phyloP scores from a whole-genome alignment of 2,113 vertebrate species.

The Gobius niger region DNA sequence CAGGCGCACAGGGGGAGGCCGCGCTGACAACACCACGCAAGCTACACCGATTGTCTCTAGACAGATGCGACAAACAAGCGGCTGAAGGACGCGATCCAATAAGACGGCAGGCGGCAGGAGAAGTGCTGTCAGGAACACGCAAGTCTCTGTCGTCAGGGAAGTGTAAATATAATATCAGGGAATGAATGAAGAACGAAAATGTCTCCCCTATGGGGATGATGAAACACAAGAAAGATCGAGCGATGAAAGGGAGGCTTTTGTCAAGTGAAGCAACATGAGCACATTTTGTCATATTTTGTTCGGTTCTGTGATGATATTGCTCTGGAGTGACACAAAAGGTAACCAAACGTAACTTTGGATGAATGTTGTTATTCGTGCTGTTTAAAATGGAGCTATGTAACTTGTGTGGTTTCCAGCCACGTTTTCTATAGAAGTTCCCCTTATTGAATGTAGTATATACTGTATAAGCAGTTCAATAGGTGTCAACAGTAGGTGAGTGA shows the following conservation, averaged over 20 bases:
- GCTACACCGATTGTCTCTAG: constrained; percentile 35
- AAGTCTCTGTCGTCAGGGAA: neutral
- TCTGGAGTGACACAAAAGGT: neutral
- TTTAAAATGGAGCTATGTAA: neutral
- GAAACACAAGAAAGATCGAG: neutral
- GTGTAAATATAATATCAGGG: neutral
- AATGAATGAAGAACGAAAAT: constrained; percentile 7
- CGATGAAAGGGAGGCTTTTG: neutral
- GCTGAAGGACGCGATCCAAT: constrained; percentile 56
- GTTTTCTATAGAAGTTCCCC: too few species aligned
- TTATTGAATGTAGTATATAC: too few species aligned
- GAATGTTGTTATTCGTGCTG: neutral
- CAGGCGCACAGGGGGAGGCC: constrained; percentile 67
- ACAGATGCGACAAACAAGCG: constrained; percentile 51
- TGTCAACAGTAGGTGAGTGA: too few species aligned
- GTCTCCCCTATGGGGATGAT: constrained; percentile 23
- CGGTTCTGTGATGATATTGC: neutral
- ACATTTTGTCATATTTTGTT: neutral
- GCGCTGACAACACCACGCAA: constrained; percentile 60
- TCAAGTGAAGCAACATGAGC: constrained; percentile 2
- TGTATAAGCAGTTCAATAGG: too few species aligned
- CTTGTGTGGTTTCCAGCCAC: neutral
- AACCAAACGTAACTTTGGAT: neutral
- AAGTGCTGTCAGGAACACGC: constrained; percentile 36
- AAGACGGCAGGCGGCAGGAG: constrained; percentile 39